phyloP scores from a whole-genome alignment of 2,113 vertebrate species.

The Eulemur rufifrons region DNA sequence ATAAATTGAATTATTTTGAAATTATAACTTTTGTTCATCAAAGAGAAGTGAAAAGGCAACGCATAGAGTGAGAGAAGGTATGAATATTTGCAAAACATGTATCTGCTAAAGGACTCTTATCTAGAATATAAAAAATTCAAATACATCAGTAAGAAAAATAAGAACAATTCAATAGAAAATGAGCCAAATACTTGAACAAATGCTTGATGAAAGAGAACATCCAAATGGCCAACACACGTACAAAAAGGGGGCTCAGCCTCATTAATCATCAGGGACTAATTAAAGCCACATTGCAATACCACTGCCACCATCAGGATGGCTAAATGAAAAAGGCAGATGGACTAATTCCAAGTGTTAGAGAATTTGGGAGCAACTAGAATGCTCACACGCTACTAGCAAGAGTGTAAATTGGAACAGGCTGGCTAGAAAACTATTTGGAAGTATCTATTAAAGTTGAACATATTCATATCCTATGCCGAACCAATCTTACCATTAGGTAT shows the following conservation, averaged over 20 bases:
- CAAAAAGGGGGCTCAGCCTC: neutral
- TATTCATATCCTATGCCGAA: neutral
- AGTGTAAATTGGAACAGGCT: neutral
- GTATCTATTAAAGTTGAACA: neutral
- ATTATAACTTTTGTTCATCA: neutral
- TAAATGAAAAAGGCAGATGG: neutral
- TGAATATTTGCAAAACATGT: neutral
- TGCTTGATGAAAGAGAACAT: neutral
- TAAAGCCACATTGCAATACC: neutral
- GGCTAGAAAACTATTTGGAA: neutral
- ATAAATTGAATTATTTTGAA: neutral
- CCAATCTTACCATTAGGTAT: neutral
- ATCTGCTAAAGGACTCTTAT: neutral
- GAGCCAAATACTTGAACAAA: neutral
- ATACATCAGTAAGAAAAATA: neutral
- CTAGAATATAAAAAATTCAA: neutral
- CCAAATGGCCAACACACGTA: neutral
- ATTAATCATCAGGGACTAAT: neutral
- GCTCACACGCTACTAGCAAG: neutral
- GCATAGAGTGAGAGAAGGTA: neutral
- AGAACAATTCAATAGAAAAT: neutral
- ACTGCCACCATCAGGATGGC: too few species aligned
- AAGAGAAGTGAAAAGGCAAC: slow-evolving; percentile 30
- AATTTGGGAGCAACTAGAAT: neutral
- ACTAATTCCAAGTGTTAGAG: neutral